phyloP scores from a whole-genome alignment of 2,888 invertebrate species.

The Hypomecis punctinalis region DNA sequence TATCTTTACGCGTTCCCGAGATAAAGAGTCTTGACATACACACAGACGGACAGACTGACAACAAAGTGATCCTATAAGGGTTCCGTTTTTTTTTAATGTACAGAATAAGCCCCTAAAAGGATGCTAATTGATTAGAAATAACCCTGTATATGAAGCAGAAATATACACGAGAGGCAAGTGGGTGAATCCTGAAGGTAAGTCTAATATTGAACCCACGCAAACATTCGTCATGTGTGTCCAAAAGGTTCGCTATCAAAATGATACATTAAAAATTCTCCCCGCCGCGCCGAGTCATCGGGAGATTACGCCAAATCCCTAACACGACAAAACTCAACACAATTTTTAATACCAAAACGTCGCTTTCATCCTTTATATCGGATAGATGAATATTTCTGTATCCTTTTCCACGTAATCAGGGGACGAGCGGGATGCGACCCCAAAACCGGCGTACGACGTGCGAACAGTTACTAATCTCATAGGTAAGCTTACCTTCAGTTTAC shows the following conservation, averaged over 20 bases:
- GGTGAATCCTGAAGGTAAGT: neutral
- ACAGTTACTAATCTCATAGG: conserved; percentile 1
- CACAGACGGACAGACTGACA: too few relatives aligned
- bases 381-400: conserved; percentile 37
- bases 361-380: conserved; percentile 31
- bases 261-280: neutral
- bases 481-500: neutral
- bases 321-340: conserved; percentile 21
- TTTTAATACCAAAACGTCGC: conserved; percentile 26
- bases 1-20: too few relatives aligned
- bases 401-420: conserved; percentile 33
- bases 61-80: too few relatives aligned
- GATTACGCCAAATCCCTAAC: conserved; percentile 18
- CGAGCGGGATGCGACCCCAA: conserved; percentile 33
- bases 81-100: too few relatives aligned
- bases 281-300: conserved; percentile 16
- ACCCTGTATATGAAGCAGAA: too few relatives aligned
- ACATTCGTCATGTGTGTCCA: neutral
- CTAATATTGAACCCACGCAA: neutral
- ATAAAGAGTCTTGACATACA: too few relatives aligned
- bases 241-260: neutral
- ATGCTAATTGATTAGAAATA: too few relatives aligned
- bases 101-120: too few relatives aligned
- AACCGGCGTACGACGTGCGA: neutral
- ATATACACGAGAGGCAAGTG: too few relatives aligned